Percentiles rank a stretch among this genome's conserved stretches.
phyloP scores from a whole-genome alignment of 2,888 invertebrate species.

The Mylabris sibirica region DNA sequence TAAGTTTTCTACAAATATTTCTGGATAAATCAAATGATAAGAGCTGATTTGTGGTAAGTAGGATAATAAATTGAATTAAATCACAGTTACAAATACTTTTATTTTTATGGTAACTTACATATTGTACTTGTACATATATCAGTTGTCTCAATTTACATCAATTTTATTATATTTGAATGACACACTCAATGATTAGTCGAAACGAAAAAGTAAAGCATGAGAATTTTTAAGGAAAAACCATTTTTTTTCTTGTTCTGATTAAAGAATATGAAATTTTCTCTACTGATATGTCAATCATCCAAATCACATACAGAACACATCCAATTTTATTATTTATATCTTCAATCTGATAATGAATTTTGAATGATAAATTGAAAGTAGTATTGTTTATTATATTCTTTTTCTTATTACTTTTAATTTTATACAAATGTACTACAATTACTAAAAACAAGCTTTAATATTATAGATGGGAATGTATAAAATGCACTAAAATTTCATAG shows the following conservation, averaged over 20 bases:
- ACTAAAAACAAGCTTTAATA: constrained; percentile 27
- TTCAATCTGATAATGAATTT: neutral
- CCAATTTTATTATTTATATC: neutral
- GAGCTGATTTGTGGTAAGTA: neutral
- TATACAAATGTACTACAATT: constrained; percentile 1
- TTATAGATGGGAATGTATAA: constrained; percentile 42
- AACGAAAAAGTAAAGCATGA: neutral
- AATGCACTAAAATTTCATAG: constrained; percentile 35
- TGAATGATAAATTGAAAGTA: neutral
- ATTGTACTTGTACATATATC: constrained; percentile 53
- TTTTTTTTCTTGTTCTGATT: too few relatives aligned
- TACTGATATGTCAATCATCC: constrained; percentile 34
- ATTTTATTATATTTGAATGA: constrained; percentile 35
- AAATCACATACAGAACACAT: constrained; percentile 24
- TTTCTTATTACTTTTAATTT: neutral
- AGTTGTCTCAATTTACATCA: constrained; percentile 49
- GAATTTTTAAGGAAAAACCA: too few relatives aligned
- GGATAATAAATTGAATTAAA: neutral
- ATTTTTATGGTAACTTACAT: constrained; percentile 54
- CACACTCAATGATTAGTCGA: constrained; percentile 28
- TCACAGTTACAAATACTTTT: constrained; percentile 52
- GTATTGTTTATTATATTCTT: neutral
- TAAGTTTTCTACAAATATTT: too few relatives aligned
- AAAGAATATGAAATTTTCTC: constrained; percentile 20
- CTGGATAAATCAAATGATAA: too few relatives aligned